Evolutionary conservation across 2,113 vertebrate genomes (phyloP).

Genomic region (Thermophis baileyi): DNA sequence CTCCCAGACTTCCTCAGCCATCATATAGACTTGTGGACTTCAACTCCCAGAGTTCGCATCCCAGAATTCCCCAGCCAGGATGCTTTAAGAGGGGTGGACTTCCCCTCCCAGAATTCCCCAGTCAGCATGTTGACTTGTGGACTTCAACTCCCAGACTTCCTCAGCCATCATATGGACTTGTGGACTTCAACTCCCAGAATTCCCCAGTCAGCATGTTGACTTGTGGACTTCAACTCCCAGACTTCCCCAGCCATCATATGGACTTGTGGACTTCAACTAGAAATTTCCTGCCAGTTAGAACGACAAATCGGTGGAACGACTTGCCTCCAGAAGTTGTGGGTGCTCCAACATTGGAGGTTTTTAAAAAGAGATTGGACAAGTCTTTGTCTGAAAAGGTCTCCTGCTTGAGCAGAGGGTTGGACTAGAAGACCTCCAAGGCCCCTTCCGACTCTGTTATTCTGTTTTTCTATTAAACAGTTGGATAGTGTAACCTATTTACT

Average conservation of each 20-base stretch:
- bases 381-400: background rate
- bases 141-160: too few relatives aligned
- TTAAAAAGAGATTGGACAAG: background rate
- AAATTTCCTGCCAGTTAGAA: background rate
- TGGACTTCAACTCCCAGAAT: too few relatives aligned
- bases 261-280: background rate
- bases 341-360: background rate
- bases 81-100: background rate
- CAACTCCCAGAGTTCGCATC: background rate
- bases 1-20: too few relatives aligned
- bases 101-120: background rate
- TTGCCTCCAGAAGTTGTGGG: background rate
- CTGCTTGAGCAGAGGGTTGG: background rate
- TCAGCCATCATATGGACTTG: background rate
- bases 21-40: background rate
- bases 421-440: background rate
- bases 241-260: too few relatives aligned
- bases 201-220: too few relatives aligned
- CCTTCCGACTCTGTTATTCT: background rate
- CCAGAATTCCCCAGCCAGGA: background rate
- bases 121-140: fast-evolving
- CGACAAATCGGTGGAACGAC: background rate
- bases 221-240: too few relatives aligned
- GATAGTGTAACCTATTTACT: too few relatives aligned
- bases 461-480: background rate